phyloP scores from a whole-genome alignment of 92 coral and sea anemone species.

The Diadumene lineata region DNA sequence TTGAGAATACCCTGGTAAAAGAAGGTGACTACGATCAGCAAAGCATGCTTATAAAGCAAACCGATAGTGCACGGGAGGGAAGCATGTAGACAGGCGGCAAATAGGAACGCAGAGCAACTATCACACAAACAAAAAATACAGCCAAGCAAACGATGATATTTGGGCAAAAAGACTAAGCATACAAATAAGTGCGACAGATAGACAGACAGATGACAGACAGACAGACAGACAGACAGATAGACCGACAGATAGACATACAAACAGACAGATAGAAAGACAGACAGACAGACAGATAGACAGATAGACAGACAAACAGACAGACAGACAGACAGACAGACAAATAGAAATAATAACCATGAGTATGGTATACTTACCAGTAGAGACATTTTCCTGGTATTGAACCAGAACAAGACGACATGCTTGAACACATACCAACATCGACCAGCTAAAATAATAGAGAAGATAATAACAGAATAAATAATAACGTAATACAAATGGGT shows the following conservation, averaged over 20 bases:
- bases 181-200: neutral
- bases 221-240: neutral
- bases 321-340: neutral
- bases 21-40: neutral
- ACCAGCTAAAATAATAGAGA: constrained; percentile 67
- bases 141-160: neutral
- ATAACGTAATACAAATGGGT: no score
- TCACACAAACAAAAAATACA: neutral
- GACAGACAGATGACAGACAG: neutral
- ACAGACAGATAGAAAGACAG: neutral
- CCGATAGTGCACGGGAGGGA: neutral
- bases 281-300: neutral
- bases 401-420: constrained; percentile 49
- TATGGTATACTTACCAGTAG: constrained; percentile 46
- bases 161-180: neutral
- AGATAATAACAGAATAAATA: no score
- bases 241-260: neutral
- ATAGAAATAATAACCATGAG: neutral
- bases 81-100: neutral
- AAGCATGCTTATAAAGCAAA: neutral
- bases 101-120: neutral
- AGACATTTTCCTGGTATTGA: constrained; percentile 44
- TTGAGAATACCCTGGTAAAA: constrained; percentile 1
- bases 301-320: neutral
- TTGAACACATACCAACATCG: constrained; percentile 67